phyloP scores from a whole-genome alignment of 1,140 invertebrate genomes.

The Trachymyrmex septentrionalis region DNA sequence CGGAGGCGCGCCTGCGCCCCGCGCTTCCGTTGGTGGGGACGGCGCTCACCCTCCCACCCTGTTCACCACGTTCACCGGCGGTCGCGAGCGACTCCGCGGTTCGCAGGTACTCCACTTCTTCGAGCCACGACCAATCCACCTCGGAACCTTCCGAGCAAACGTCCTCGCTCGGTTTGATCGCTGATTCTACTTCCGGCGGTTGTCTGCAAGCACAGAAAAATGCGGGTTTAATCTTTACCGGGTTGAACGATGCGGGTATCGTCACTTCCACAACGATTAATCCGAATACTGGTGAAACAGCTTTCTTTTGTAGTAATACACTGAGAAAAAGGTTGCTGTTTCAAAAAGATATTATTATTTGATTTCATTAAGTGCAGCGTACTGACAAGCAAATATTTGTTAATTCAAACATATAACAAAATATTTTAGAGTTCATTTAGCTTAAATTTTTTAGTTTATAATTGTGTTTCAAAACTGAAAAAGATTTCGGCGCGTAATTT shows the following conservation, averaged over 20 bases:
- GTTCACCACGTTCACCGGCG: conserved; percentile 44
- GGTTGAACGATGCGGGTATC: background rate
- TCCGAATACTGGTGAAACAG: background rate
- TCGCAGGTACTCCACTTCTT: conserved; percentile 80
- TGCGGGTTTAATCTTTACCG: conserved; percentile 35
- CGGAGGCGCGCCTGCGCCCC: conserved; percentile 66
- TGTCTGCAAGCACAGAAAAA: conserved; percentile 15
- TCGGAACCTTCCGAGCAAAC: conserved; percentile 82
- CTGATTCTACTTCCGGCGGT: conserved; percentile 26
- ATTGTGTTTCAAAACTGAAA: too few species aligned
- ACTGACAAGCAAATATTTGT: too few species aligned
- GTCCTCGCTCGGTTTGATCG: conserved; percentile 44
- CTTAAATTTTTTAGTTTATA: too few species aligned
- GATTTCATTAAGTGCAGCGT: too few species aligned
- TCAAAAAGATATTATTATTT: too few species aligned
- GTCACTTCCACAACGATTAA: background rate
- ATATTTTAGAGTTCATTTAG: too few species aligned
- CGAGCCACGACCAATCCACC: conserved; percentile 86
- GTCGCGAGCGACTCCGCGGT: conserved; percentile 39
- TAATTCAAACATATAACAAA: too few species aligned
- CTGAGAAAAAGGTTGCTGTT: too few species aligned
- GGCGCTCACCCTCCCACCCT: conserved; percentile 16
- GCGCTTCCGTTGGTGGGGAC: conserved; percentile 58
- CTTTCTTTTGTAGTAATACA: background rate
- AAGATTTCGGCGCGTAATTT: too few species aligned